Conservation (phyloP, 1,140 invertebrate genomes). For the Drosophila melanica region DNA sequence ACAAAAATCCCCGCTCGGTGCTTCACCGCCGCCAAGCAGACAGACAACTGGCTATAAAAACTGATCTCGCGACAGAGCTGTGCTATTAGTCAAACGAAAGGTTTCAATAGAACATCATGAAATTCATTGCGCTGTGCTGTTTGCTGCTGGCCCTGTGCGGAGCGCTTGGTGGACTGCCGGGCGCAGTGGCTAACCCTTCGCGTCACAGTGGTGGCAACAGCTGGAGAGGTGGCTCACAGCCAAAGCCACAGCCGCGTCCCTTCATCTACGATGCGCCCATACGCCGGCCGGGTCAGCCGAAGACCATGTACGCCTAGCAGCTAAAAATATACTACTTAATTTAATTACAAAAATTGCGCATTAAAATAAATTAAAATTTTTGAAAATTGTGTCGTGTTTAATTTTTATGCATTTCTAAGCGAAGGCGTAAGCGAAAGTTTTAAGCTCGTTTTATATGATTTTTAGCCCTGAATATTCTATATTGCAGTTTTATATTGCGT, state of each 20-base stretch:
- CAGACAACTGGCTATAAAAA: conserved; percentile 40
- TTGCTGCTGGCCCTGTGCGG: conserved; percentile 41
- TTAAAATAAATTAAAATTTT: neutral
- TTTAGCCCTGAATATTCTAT: too few species aligned
- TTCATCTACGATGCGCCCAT: conserved; percentile 59
- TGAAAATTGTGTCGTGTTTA: too few species aligned
- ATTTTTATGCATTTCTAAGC: too few species aligned
- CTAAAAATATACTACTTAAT: neutral
- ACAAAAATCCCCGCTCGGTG: conserved; percentile 39
- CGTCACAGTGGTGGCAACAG: conserved; percentile 53
- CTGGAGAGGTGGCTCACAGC: conserved; percentile 29
- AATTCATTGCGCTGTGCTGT: conserved; percentile 42
- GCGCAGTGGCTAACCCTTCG: conserved; percentile 33
- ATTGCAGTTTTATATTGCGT: too few species aligned
- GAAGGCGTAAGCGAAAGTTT: too few species aligned
- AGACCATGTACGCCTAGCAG: conserved; percentile 61
- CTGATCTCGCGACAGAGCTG: neutral
- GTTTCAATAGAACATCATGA: conserved; percentile 43
- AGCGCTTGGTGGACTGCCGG: conserved; percentile 24
- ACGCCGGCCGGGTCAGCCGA: conserved; percentile 26
- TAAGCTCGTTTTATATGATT: too few species aligned
- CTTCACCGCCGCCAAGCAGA: conserved; percentile 23
- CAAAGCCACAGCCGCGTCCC: conserved; percentile 28
- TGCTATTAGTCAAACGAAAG: conserved; percentile 10
- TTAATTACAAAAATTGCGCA: conserved; percentile 2